Evolutionary conservation across 2,888 invertebrate species (phyloP), one percentile per base, ranked within the genome.

Genomic region (Drosophila buzzatii): DNA sequence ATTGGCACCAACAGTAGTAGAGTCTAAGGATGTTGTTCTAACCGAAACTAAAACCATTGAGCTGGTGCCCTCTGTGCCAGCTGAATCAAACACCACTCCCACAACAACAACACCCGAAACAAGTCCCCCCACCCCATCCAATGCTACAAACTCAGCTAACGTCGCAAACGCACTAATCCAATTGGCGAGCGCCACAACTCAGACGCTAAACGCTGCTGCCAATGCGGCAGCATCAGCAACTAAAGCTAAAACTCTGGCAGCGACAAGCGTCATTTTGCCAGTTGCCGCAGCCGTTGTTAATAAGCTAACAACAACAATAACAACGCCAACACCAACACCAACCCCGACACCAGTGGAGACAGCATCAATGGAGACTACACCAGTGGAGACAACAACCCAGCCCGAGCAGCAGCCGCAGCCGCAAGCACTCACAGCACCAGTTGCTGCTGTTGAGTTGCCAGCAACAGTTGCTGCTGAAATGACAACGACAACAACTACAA

Each of bases 161-260:
- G 82, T 82, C 84, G 88, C 90, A 82, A 90, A 89, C 73, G 90
- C 91, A 91, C 91, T 92, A 92, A 92, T 91, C 73, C 88, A 89
- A 80, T 81, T 89, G 90, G 91, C 91, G 73, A 90, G 90, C 90
- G 91, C 91, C 89, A 90, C 91, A 84, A 88, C 85, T 83, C 85
- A 86, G 73, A 89, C 84, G 65, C 73, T 91, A 76, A 74, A 85
- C 51, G 85, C 78, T 70, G 85, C 85, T 73, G 88, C 91, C 70
- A 90, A 73, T 85, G 80, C 85, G 70, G 87, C 89, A 71, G 81
- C 76, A 66, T 42, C 78, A 47, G 78, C 78, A 62, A 65, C 86
- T 76, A 88, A 79, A 67, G 79, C 90, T 67, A 85, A 85, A 70
- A 81, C 88, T 60, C 69, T 82, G 77, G 89, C 84, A 66, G 91